Evolutionary conservation across 2,888 invertebrate genomes (phyloP).

Genomic region (Nemotelus nigrinus): DNA sequence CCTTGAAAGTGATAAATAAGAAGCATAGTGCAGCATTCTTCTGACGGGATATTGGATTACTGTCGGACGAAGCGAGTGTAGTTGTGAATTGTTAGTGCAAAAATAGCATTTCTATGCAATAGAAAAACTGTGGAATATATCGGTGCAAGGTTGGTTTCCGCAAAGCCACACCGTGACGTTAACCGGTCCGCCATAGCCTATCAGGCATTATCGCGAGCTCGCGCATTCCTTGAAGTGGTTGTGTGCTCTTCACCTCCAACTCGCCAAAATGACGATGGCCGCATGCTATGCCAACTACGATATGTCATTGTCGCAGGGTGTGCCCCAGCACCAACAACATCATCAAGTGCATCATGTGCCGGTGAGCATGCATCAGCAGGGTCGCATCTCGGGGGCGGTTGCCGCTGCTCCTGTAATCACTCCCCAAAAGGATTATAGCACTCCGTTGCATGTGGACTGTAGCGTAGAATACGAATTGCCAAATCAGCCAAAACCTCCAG

Average conservation of each 20-base stretch:
- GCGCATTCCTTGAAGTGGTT: conserved; percentile 8
- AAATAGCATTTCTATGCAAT: conserved; percentile 4
- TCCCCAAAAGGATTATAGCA: conserved; percentile 81
- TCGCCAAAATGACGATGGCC: conserved; percentile 62
- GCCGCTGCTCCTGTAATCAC: conserved; percentile 57
- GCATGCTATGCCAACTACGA: conserved; percentile 65
- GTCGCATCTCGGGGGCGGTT: conserved; percentile 55
- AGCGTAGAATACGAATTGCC: conserved; percentile 92
- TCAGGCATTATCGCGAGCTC: neutral
- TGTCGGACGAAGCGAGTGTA: neutral
- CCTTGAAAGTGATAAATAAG: neutral
- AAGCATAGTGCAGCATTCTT: neutral
- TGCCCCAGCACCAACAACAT: conserved; percentile 56
- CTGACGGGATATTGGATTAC: neutral
- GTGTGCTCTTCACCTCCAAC: neutral
- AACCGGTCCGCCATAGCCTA: conserved; percentile 4
- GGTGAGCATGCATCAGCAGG: conserved; percentile 43
- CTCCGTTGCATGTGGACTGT: conserved; percentile 89
- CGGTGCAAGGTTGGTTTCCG: neutral
- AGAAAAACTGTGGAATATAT: neutral
- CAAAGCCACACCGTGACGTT: neutral
- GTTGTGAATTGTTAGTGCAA: conserved; percentile 4
- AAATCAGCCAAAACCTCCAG: conserved; percentile 87
- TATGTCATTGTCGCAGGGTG: conserved; percentile 61
- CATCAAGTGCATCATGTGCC: conserved; percentile 54